Base-by-base conservation (phyloP, 2,888 invertebrate genomes). In the Ephialtes manifestator region DNA sequence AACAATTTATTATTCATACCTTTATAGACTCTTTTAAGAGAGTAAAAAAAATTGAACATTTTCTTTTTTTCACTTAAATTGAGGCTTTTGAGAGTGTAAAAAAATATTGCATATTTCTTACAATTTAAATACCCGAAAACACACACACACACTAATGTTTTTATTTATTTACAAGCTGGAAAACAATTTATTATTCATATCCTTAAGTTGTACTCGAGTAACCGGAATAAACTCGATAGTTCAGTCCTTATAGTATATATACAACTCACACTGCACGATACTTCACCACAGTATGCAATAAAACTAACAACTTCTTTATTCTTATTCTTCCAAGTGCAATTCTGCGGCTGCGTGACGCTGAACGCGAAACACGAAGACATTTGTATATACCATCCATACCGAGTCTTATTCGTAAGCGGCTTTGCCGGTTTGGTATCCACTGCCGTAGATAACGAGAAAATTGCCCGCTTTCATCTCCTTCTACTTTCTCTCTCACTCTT, bases 401-500 rank as follows among this genome's bases (percentile, higher is more conserved):
- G 13, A 63, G 35, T 79, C 72, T 79, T 75, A 79, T 82, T 75
- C 67, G 67, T 76, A 83, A 67, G 77, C 72, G 55, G 65, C 48
- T 68, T 67, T 28, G 60, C 76, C 55, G 68, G 68, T 65, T 60
- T 74, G 72, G 72, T 60, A 74, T 84, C 70, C 84, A 39, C 55
- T 55, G 58, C 20, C 84, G 82, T 72, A 80, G 79, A 85, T 83
- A 82, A 83, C 82, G 75, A 83, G 83, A 82, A 83, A 79, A 83
- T 85, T 85, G 82, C 79, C 39, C 81, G 71, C 72, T 71, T 46
- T 70, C 43, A 5, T 51, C n/a, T n/a, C 53, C 48, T 35, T 10
- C 24, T 28, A 8, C 3, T 58, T 7, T 53, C 51, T 75, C 20
- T 58, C 55, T 46, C 43, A n/a, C n/a, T 51, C n/a, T 51, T 51